phyloP scores from a whole-genome alignment of 2,113 vertebrate genomes.

The Poecile atricapillus region DNA sequence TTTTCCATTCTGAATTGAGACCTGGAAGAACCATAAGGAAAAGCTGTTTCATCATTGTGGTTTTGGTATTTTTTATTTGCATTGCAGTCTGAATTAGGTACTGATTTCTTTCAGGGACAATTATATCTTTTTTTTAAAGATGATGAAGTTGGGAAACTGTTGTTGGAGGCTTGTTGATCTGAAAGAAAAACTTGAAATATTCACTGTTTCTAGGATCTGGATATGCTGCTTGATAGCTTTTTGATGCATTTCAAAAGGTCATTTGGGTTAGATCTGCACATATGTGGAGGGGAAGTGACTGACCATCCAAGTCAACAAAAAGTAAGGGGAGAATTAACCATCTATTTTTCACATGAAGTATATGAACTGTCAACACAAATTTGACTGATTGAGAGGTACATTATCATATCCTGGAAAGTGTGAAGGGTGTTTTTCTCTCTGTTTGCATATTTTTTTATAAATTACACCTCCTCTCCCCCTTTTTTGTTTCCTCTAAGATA shows the following conservation, averaged over 20 bases:
- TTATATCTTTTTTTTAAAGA: neutral
- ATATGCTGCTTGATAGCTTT: neutral
- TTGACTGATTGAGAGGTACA: neutral
- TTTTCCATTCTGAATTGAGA: neutral
- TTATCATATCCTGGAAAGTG: neutral
- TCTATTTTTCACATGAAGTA: neutral
- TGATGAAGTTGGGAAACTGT: neutral
- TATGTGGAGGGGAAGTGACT: neutral
- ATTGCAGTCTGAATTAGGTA: neutral
- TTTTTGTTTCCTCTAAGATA: neutral
- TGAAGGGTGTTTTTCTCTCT: neutral
- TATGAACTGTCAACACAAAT: neutral
- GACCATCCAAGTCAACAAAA: neutral
- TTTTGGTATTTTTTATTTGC: neutral
- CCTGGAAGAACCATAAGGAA: neutral
- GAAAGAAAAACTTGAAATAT: neutral
- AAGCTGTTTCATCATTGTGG: fast-evolving
- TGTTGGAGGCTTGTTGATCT: neutral
- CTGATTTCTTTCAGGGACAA: neutral
- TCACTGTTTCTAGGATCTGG: neutral
- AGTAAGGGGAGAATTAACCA: neutral
- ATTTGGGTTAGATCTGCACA: neutral
- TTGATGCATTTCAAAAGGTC: neutral
- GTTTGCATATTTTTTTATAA: neutral
- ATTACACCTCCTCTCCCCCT: neutral